These are phyloP conservation scores for Phortica okadai DNA, from an alignment of 2,888 invertebrate species.

Conservation along the genomic window DNA sequence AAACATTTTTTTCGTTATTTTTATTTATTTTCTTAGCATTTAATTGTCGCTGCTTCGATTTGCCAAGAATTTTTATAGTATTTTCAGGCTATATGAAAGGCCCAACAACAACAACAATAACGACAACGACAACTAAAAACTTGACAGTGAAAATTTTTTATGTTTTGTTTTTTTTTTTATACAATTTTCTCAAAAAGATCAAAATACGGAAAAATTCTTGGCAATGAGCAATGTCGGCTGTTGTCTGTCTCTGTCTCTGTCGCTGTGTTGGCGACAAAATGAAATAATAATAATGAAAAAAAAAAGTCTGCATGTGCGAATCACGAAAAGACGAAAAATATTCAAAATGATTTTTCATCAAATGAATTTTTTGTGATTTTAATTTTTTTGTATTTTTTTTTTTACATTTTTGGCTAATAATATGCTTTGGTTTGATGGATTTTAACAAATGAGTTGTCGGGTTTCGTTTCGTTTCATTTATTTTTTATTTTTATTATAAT, in stretches of 20 bases:
- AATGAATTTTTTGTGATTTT: no score
- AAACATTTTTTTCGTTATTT: slow-evolving; percentile 45
- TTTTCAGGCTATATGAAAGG: slow-evolving; percentile 9
- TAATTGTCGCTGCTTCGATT: slow-evolving; percentile 17
- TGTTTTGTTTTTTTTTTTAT: slow-evolving; percentile 44
- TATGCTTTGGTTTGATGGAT: no score
- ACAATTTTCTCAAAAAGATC: slow-evolving; percentile 53
- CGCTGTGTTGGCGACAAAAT: slow-evolving; percentile 16
- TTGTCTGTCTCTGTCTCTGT: not conserved
- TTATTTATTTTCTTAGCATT: slow-evolving; percentile 9
- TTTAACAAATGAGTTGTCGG: no score
- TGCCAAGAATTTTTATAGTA: slow-evolving; percentile 8
- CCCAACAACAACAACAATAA: not conserved
- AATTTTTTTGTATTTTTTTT: no score
- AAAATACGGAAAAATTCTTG: slow-evolving; percentile 71
- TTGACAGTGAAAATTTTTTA: slow-evolving; percentile 39
- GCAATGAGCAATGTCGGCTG: slow-evolving; percentile 63
- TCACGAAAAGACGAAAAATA: no score
- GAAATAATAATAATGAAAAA: slow-evolving; percentile 9
- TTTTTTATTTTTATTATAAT: not conserved
- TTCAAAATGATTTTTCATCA: no score
- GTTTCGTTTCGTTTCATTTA: no score
- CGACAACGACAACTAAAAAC: slow-evolving; percentile 31
- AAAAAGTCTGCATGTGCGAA: not conserved
- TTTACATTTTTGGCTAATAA: no score